Base-by-base conservation (phyloP, 2,113 vertebrate genomes). In the Brachirus orientalis region DNA sequence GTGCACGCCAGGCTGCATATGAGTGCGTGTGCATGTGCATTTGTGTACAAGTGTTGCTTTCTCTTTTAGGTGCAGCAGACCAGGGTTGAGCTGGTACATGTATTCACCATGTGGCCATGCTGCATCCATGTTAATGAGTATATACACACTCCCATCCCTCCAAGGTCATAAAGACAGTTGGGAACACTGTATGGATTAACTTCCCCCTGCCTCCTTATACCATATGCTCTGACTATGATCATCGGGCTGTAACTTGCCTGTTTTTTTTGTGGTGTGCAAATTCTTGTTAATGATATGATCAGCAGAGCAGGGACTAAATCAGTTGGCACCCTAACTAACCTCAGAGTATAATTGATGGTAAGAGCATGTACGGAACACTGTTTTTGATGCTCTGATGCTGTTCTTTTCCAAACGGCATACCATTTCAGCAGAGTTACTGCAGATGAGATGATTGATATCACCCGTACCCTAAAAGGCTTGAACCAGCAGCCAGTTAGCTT, bases 71-170 rank as follows among this genome's bases (percentile, higher is more conserved):
- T n/a, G n/a, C n/a, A n/a, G n/a, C 36, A 33, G 17, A 56, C 52
- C 48, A 11, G 59, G n/a, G 52, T 20, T 57, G 59, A 65, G 59
- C 50, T 43, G 62, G 48, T 67, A 80, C 69, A 70, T 79, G 77
- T 71, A 43, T 68, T 72, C 64, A 62, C 74, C 79, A 70, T 10
- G 47, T 60, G 66, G 72, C 74, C 72, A 75, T 8, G 63, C 78
- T 54, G 76, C 80, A 72, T 86, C 84, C 84, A 91, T 89, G 80
- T 84, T 88, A 88, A 91, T 90, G 80, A 87, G 88, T 65, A 68
- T 77, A 38, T 57, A 75, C 73, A 67, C 44, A 56, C 64, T 83
- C 55, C 62, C 47, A 53, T 78, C 72, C 62, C 75, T 86, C 69
- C 86, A 90, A 89, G 90, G 88, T 90, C 77, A 76, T 46, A 51